These are phyloP conservation scores for zebrafish (Danio rerio) DNA, from an alignment of 2,113 vertebrate genomes.

Conservation along the genomic window DNA sequence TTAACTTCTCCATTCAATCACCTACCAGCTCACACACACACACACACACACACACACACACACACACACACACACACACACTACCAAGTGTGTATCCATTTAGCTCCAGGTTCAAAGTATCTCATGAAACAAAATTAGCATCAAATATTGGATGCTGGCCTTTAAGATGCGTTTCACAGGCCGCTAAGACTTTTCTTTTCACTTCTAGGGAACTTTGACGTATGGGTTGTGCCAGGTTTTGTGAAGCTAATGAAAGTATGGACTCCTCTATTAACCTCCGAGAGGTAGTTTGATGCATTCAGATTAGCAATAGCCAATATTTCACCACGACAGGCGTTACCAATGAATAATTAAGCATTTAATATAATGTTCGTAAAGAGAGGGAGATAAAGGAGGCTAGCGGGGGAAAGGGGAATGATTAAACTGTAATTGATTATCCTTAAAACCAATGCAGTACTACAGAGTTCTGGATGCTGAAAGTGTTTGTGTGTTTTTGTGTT, in stretches of 20 bases:
- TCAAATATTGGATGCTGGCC: constrained; percentile 18
- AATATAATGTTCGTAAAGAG: constrained; percentile 85
- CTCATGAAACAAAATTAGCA: constrained; percentile 6
- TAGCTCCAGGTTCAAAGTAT: constrained; percentile 9
- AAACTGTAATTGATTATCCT: constrained; percentile 87
- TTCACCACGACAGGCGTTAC: constrained; percentile 90
- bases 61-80: not conserved
- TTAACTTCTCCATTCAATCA: not conserved
- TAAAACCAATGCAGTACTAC: constrained; percentile 83
- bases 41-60: not conserved
- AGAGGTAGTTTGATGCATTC: constrained; percentile 81
- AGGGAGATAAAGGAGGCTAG: constrained; percentile 66
- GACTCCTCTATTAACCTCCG: constrained; percentile 88
- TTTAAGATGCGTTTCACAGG: constrained; percentile 15
- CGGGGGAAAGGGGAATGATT: constrained; percentile 76
- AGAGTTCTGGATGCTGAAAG: constrained; percentile 72
- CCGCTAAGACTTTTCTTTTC: constrained; percentile 62
- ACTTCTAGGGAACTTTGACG: constrained; percentile 76
- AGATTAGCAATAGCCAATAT: constrained; percentile 84
- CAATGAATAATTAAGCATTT: constrained; percentile 98
- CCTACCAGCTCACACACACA: not conserved
- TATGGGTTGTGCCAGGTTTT: constrained; percentile 77
- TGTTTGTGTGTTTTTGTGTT: constrained; percentile 60
- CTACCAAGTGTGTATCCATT: constrained; percentile 17
- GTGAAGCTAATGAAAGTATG: constrained; percentile 82